Base-by-base conservation (phyloP, 2,888 invertebrate genomes). In the Orchestes rusci region DNA sequence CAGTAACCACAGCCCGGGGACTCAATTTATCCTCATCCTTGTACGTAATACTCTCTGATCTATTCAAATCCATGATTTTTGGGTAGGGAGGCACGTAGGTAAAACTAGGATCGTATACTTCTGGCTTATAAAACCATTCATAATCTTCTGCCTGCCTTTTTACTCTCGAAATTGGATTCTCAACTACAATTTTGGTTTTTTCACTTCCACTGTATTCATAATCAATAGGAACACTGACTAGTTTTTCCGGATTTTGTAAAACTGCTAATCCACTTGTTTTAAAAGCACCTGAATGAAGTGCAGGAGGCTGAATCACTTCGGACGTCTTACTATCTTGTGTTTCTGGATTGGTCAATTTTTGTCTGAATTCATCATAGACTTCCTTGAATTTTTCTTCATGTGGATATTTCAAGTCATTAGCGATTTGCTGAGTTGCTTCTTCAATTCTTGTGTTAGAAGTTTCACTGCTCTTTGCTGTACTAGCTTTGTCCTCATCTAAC, bases 191-290 rank as follows among this genome's bases (percentile, higher is more conserved):
- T 10, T 27, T 5, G 4, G 32, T 30, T 45, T 59, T 59, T 4
- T 57, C 51, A 2, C 63, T 59, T 8, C 60, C 59, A 35, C 62
- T 60, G 42, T 63, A 61, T 37, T 64, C 61, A 34, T 57, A 56
- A 39, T 65, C 66, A 37, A 59, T 62, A 3, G 66, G 66, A n/a
- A 65, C 56, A 2, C 61, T 56, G 32, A 63, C 54, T 1, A 62
- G 56, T 43, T 64, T 62, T 43, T 62, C 59, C 16, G 59, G 55
- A 42, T 59, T 62, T 23, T 58, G 55, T 17, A 64, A 49, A 7
- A 62, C 57, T 41, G 64, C 60, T 40, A 63, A 58, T 3, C 62
- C 35, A 48, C 58, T 53, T 18, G 51, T 46, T 8, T 56, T 53
- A 15, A 64, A 52, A 13, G 64, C 50, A 13, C 63, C 65, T 1